A percentile compares a stretch with the other conserved stretches of the same genome.
These are phyloP conservation scores for Agrilus planipennis DNA, from an alignment of 1,140 invertebrate genomes.

Conservation along the genomic window DNA sequence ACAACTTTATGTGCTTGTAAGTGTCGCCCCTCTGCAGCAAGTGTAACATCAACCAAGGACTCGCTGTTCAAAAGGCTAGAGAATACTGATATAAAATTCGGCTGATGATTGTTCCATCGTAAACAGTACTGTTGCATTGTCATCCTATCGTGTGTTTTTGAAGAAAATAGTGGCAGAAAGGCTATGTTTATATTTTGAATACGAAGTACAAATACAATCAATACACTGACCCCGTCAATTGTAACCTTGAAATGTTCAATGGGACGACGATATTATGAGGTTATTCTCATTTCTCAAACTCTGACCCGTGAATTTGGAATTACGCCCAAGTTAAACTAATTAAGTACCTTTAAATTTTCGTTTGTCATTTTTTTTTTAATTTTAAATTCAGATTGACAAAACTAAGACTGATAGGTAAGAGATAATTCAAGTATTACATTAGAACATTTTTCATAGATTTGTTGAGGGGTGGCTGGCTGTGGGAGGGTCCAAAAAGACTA, in stretches of 20 bases:
- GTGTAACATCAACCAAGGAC: constrained; percentile 76
- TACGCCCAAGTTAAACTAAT: too few species aligned
- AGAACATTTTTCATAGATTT: too few species aligned
- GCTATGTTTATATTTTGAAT: constrained; percentile 11
- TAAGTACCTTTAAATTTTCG: too few species aligned
- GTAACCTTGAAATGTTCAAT: constrained; percentile 14
- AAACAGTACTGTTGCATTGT: constrained; percentile 75
- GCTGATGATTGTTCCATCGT: constrained; percentile 81
- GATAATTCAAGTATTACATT: too few species aligned
- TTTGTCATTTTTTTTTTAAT: too few species aligned
- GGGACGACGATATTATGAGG: constrained; percentile 12
- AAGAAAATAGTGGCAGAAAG: constrained; percentile 5
- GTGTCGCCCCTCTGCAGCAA: constrained; percentile 72
- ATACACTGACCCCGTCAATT: constrained; percentile 13
- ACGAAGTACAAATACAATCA: constrained; percentile 10
- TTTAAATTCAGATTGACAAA: too few species aligned
- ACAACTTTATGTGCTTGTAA: constrained; percentile 78
- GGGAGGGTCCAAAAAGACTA: too few species aligned
- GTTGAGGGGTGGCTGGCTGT: too few species aligned
- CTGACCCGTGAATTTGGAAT: too few species aligned
- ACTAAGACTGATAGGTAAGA: too few species aligned
- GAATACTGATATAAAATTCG: constrained; percentile 79
- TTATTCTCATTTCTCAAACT: too few species aligned
- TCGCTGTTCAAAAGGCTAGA: constrained; percentile 65
- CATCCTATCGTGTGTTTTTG: constrained; percentile 34